Conservation (phyloP, 2,797 vertebrate species). For the Lateolabrax maculatus region DNA sequence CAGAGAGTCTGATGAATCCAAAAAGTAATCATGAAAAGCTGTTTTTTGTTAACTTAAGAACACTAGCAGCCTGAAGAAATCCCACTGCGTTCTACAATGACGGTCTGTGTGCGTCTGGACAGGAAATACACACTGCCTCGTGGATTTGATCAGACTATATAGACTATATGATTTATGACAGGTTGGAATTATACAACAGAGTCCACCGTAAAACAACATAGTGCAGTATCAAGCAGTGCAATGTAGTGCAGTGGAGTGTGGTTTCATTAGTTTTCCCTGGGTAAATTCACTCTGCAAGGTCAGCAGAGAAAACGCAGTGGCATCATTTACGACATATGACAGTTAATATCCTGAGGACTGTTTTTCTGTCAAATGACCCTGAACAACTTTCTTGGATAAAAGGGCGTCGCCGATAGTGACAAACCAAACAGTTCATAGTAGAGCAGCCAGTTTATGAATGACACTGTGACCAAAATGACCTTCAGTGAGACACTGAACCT, state of each 20-base stretch:
- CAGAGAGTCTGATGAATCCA: background rate
- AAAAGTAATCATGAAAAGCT: background rate
- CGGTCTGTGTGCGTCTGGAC: background rate
- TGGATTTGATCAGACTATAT: background rate
- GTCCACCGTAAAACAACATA: conserved; percentile 15
- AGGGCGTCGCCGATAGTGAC: conserved; percentile 34
- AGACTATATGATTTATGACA: conserved; percentile 15
- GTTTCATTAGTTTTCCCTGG: conserved; percentile 54
- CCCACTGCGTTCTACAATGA: background rate
- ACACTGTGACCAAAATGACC: conserved; percentile 10
- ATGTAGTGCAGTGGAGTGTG: conserved; percentile 26
- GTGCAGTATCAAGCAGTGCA: conserved; percentile 19
- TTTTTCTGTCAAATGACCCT: conserved; percentile 64
- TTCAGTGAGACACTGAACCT: conserved; percentile 8
- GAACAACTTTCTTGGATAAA: conserved; percentile 68
- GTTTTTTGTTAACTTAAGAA: background rate
- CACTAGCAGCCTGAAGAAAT: background rate
- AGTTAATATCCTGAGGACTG: conserved; percentile 54
- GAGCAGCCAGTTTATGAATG: conserved; percentile 19
- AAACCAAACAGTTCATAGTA: conserved; percentile 16
- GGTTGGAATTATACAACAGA: conserved; percentile 8
- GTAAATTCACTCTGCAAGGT: conserved; percentile 70
- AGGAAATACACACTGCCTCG: background rate
- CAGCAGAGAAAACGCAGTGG: conserved; percentile 61
- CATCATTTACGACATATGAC: conserved; percentile 72